phyloP scores from a whole-genome alignment of 2,797 vertebrate genomes.

The Anolis apletophallus region DNA sequence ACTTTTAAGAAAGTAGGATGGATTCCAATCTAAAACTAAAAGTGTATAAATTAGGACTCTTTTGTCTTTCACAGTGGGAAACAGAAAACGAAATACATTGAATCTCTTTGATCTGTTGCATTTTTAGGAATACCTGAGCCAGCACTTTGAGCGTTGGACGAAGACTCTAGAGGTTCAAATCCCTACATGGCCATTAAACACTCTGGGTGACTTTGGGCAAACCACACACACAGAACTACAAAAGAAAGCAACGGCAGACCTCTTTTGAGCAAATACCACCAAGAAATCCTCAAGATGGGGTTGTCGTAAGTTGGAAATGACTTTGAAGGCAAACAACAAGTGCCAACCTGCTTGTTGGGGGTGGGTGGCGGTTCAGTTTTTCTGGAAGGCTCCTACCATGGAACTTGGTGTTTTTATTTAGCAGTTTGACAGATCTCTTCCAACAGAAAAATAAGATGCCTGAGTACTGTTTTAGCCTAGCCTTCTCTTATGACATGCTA shows the following conservation, averaged over 20 bases:
- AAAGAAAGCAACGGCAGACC: too few relatives aligned
- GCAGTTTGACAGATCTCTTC: neutral
- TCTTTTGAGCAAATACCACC: too few relatives aligned
- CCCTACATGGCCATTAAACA: too few relatives aligned
- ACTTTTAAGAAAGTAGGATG: conserved; percentile 25
- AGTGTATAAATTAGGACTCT: neutral
- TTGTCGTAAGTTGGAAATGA: too few relatives aligned
- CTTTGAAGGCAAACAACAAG: too few relatives aligned
- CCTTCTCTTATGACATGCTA: neutral
- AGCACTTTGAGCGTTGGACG: neutral
- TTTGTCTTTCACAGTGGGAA: neutral
- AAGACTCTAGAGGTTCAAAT: too few relatives aligned
- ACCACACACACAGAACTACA: too few relatives aligned
- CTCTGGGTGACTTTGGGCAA: too few relatives aligned
- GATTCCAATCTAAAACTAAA: neutral
- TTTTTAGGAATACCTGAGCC: too few relatives aligned
- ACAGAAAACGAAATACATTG: neutral
- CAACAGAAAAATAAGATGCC: neutral
- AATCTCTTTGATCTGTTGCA: neutral
- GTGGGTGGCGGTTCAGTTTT: neutral
- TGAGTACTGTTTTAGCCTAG: neutral
- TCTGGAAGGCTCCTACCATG: neutral
- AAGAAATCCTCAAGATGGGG: too few relatives aligned
- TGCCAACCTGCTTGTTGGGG: neutral
- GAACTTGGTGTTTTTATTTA: neutral